Percentiles rank a stretch among this genome's conserved stretches.
These are phyloP conservation scores for Lepidochrysops patricia DNA, from an alignment of 2,888 invertebrate genomes.

Conservation along the genomic window DNA sequence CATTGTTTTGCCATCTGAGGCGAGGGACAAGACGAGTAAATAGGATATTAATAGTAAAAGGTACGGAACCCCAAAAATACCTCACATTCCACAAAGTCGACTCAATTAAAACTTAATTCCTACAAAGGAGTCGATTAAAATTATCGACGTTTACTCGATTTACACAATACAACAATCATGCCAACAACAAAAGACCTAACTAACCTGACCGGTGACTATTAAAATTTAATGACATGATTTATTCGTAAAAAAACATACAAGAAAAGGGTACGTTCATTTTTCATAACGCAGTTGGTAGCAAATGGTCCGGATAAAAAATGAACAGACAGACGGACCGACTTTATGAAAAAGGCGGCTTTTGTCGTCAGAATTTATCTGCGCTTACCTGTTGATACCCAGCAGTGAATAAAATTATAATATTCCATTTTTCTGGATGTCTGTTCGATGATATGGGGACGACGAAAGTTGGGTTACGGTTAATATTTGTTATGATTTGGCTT, in stretches of 20 bases:
- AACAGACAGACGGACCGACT: constrained; percentile 60
- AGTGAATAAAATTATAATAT: constrained; percentile 68
- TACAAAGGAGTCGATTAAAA: constrained; percentile 72
- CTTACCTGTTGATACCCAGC: constrained; percentile 67
- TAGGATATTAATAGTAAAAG: too few relatives aligned
- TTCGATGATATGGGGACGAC: constrained; percentile 49
- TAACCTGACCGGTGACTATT: constrained; percentile 69
- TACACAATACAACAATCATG: constrained; percentile 68
- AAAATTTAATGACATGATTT: constrained; percentile 75
- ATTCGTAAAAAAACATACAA: constrained; percentile 59
- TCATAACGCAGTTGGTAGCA: constrained; percentile 75
- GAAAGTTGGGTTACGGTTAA: constrained; percentile 34
- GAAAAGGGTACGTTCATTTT: constrained; percentile 74
- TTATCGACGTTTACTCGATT: constrained; percentile 71
- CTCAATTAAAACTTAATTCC: constrained; percentile 73
- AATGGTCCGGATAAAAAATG: constrained; percentile 73
- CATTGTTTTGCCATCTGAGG: too few relatives aligned
- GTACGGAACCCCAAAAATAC: too few relatives aligned
- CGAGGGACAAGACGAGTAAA: too few relatives aligned
- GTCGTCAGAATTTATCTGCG: constrained; percentile 71
- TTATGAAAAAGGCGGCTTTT: constrained; percentile 72
- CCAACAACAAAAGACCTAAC: constrained; percentile 70
- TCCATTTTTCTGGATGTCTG: constrained; percentile 67
- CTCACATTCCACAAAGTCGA: constrained; percentile 47
- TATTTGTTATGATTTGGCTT: neutral